Base-by-base conservation (phyloP, 2,113 vertebrate genomes). In the Eupsittula cactorum region DNA sequence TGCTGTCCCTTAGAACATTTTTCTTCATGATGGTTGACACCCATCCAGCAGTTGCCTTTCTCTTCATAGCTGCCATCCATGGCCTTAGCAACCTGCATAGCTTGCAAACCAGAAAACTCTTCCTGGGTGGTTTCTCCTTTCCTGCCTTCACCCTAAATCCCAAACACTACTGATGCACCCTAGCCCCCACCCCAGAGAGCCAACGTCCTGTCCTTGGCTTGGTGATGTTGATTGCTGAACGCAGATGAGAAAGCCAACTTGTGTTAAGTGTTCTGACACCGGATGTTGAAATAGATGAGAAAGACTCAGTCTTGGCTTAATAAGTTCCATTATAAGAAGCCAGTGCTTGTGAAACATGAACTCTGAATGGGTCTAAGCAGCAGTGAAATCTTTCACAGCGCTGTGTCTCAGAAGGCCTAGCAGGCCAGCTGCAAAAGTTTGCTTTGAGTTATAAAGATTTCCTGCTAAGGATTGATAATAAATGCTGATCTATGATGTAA, bases 191-290 rank as follows among this genome's bases (percentile, higher is more conserved):
- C 18, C 7, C 64, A 78, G 74, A 55, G 23, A 53, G 23, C 5
- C 3, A 0, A 7, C 67, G 73, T 17, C 39, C 7, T 1, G 1
- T 55, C 31, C 27, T 76, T 68, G 28, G 5, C 24, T 24, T 77
- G 42, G 64, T 3, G 3, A 27, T 46, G 39, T 7, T 2, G 3
- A 69, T 8, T 52, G n/a, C 41, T 82, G 39, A 76, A 90, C 25
- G 16, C 1, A 13, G n/a, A 42, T 53, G 37, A 73, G 79, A 90
- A 77, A 53, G 52, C 24, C 68, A 62, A 16, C 11, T 47, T 35
- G 4, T 8, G 1, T 39, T 53, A 35, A 6, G 4, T 1, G 0
- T 37, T 44, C 16, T 76, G 44, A 73, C 9, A 47, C 2, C 0
- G 0, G 6, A 19, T 8, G 19, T 33, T 93, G 57, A 52, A 81